A percentile compares a stretch with the other conserved stretches of the same genome.
phyloP scores from a whole-genome alignment of 2,797 vertebrate genomes.

The Myotis vivesi region DNA sequence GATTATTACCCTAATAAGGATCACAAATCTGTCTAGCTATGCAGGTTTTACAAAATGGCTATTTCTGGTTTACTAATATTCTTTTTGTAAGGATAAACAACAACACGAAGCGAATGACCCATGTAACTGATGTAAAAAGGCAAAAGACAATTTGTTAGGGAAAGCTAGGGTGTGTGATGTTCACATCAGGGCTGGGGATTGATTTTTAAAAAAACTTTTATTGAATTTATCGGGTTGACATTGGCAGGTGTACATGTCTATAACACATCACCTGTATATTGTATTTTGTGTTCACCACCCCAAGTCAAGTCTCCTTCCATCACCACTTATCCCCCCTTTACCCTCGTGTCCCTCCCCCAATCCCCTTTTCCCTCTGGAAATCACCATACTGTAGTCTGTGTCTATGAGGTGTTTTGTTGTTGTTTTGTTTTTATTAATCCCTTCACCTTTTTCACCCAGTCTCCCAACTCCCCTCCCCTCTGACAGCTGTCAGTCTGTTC shows the following conservation, averaged over 20 bases:
- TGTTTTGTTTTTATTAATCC: neutral
- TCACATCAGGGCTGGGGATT: neutral
- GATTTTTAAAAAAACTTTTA: neutral
- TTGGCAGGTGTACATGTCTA: too few relatives aligned
- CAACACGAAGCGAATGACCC: neutral
- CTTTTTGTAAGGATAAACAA: conserved; percentile 60
- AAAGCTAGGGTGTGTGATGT: neutral
- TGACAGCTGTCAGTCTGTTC: neutral
- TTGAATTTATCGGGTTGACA: too few relatives aligned
- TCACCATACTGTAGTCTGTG: neutral
- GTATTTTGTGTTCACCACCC: neutral
- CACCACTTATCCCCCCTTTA: neutral
- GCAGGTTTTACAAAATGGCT: neutral
- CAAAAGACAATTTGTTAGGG: neutral
- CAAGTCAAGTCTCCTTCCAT: neutral
- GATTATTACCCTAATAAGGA: conserved; percentile 69
- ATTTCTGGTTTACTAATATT: conserved; percentile 53
- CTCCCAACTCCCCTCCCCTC: neutral
- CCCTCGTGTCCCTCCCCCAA: neutral
- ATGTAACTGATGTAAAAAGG: neutral
- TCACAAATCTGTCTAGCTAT: conserved; percentile 61
- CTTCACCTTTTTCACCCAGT: neutral
- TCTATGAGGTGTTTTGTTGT: neutral
- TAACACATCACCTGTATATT: neutral
- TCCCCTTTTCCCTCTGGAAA: neutral